Base-by-base conservation (phyloP, 2,888 invertebrate genomes). In the Caenorhabditis auriculariae region DNA sequence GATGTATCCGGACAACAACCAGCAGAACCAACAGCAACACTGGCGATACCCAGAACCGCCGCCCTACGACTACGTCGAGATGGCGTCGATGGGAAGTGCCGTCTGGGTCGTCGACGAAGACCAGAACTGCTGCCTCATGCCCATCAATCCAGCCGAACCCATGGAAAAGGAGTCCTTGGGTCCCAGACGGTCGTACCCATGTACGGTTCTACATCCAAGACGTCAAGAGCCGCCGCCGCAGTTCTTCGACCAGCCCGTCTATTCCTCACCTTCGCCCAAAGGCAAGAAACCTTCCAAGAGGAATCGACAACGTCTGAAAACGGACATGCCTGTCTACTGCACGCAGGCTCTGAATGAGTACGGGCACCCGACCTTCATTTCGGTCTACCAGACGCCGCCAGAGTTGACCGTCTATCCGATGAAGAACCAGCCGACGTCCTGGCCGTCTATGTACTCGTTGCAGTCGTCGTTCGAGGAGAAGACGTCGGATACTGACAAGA, bases 21-120 rank as follows among this genome's bases (percentile, higher is more conserved):
- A 56, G 27, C 52, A 63, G 3, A 56, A 23, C 7, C 52, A 48
- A n/a, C 35, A 17, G 9, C 17, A 4, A 9, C 5, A 43, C 38
- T 12, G 19, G 41, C 45, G 55, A 9, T 55, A 50, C 6, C 63
- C 58, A 7, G 58, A 53, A 15, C 66, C 42, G 12, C 55, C 57
- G 4, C 39, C 62, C 9, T 66, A 51, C 41, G 66, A 66, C 42
- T 66, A 54, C 46, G 59, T 66, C 4, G 66, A 66, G 28, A 59
- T 61, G 55, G 55, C 57, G 12, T 37, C 51, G 6, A 41, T 59
- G 19, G 61, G 61, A 23, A 46, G 42, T 32, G 57, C 60, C 6
- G 47, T 51, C 32, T 46, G 48, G 39, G 12, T 53, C 15, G 32
- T 60, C 7, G 60, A 53, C n/a, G 54, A 53, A 9, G 47, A 58